Base-by-base conservation (phyloP, 1,140 invertebrate species). In the Stratiolaelaps scimitus region DNA sequence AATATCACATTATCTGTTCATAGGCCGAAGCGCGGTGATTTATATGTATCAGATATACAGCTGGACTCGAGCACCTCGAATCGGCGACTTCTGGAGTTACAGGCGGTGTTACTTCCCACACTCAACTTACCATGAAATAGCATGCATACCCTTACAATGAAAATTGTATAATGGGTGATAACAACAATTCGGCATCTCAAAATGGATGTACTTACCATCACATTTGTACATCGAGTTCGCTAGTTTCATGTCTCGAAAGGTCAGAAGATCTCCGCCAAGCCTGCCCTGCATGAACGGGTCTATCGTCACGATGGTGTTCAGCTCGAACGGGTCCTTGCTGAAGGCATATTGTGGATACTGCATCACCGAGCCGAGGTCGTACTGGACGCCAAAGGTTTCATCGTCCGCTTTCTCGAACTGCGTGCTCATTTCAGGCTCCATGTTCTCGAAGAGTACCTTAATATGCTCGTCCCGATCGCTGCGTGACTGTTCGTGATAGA, bases 401-500 rank as follows among this genome's bases (percentile, higher is more conserved):
- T 72, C 71, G 10, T 65, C 15, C 19, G 66, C 69, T 40, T 66
- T 53, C 48, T 65, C 48, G 44, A 72, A 72, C 43, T 72, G 70
- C 0, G 64, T 28, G 13, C 64, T 23, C 20, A 67, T 69, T 7
- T 68, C 68, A 19, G 64, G 56, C 0, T 68, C 65, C n/a, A 80
- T 77, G 67, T 77, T 78, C 19, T 76, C 68, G 72, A 73, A 76
- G 7, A 74, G 60, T 40, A 77, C 72, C 19, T 71, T 71, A 45
- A 77, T 73, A 68, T 71, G 76, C 45, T 71, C 70, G 66, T 75
- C 75, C 26, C 75, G 67, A 67, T 78, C 76, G 4, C 73, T 70
- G 47, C 76, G 68, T 7, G 73, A 74, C 64, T 78, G 77, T 45
- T 78, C 76, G 64, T 77, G 76, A 67, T 73, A 76, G 7, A 77